Conservation (phyloP, 1,140 invertebrate species). For the Gonatopus flavifemur region DNA sequence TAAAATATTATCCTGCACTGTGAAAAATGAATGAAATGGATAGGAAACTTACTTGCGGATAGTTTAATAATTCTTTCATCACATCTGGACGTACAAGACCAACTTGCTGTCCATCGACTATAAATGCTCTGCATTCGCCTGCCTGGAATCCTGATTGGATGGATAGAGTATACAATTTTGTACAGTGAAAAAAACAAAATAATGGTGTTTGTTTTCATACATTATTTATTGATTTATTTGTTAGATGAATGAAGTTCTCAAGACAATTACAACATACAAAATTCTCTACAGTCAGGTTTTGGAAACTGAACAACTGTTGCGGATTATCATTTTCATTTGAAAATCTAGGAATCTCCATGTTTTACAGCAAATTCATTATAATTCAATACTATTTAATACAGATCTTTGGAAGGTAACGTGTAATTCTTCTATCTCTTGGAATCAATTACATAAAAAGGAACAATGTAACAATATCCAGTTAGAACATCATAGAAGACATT, state of each 20-base stretch:
- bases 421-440: no score
- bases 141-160: constrained; percentile 65
- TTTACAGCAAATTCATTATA: no score
- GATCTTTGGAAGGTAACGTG: no score
- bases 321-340: no score
- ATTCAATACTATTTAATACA: no score
- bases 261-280: background rate
- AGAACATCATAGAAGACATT: no score
- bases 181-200: background rate
- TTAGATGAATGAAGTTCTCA: background rate
- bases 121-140: constrained; percentile 80
- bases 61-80: constrained; percentile 74
- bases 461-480: no score
- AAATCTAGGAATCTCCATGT: no score
- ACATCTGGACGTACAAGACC: constrained; percentile 83
- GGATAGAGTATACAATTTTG: background rate
- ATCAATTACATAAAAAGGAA: no score
- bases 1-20: constrained; percentile 4
- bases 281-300: no score
- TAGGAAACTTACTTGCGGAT: constrained; percentile 75
- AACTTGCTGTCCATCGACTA: constrained; percentile 84
- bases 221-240: constrained; percentile 1
- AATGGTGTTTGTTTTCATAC: background rate
- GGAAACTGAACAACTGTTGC: no score
- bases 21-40: background rate